phyloP scores from a whole-genome alignment of 2,888 invertebrate genomes.

The Callyntrura sp. region DNA sequence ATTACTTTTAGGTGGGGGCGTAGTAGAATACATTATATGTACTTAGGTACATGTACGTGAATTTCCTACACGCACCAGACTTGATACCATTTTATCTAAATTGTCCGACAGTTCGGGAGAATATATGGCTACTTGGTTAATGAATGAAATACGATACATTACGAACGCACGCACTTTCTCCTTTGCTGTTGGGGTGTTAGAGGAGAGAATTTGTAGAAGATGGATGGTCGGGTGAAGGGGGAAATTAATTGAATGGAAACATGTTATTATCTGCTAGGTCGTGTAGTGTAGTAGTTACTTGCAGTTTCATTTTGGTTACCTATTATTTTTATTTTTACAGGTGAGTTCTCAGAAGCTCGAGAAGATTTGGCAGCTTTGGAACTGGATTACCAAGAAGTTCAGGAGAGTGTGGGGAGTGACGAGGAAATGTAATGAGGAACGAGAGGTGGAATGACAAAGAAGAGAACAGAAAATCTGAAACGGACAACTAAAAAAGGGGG shows the following conservation, averaged over 20 bases:
- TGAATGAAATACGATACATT: conserved; percentile 1
- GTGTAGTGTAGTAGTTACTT: no score
- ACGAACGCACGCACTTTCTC: background rate
- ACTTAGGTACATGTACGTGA: background rate
- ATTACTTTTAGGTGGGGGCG: background rate
- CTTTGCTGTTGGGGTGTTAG: background rate
- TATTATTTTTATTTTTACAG: background rate
- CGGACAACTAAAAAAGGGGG: background rate
- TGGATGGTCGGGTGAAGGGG: background rate
- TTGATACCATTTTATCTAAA: conserved; percentile 1
- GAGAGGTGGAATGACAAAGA: background rate
- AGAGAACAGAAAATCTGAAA: background rate
- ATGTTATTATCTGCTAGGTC: background rate
- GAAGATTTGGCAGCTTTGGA: conserved; percentile 81
- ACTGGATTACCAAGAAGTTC: conserved; percentile 79
- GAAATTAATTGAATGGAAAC: background rate
- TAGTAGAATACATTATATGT: no score
- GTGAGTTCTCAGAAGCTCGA: conserved; percentile 83
- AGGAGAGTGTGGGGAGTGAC: conserved; percentile 81
- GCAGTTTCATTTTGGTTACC: background rate
- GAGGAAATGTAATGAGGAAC: conserved; percentile 75
- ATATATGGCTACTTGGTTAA: background rate
- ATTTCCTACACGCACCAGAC: background rate
- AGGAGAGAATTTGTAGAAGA: background rate
- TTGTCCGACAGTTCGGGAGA: background rate